A percentile compares a stretch with the other conserved stretches of the same genome.
Conservation (phyloP, 2,113 vertebrate genomes). For the Formicarius rufipectus region DNA sequence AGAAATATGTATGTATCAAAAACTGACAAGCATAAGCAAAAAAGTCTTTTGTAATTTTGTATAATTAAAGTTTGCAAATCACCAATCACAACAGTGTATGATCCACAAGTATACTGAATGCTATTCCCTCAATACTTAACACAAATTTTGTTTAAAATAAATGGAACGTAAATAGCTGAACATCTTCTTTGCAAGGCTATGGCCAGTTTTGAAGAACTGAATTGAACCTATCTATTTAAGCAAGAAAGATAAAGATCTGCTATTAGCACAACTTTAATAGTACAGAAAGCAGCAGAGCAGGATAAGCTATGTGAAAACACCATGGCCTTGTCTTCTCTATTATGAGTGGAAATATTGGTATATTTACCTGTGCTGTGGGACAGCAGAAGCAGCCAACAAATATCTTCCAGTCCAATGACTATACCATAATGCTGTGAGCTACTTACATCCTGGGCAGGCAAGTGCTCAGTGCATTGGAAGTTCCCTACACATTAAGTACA, state of each 20-base stretch:
- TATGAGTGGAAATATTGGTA: neutral
- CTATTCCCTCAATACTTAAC: neutral
- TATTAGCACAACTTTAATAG: neutral
- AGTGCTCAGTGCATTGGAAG: neutral
- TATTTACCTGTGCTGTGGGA: neutral
- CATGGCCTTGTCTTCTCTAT: accelerated
- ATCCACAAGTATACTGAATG: neutral
- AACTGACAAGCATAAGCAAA: neutral
- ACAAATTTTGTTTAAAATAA: neutral
- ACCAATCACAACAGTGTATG: neutral
- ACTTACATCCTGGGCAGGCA: neutral
- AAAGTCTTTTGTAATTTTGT: neutral
- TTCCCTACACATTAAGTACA: neutral
- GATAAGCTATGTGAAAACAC: neutral
- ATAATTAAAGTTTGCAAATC: neutral
- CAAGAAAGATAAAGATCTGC: neutral
- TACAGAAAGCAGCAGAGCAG: neutral
- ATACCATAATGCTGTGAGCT: neutral
- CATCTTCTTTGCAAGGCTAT: neutral
- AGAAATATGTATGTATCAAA: neutral
- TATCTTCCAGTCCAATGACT: neutral
- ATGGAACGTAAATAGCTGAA: neutral
- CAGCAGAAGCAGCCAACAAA: neutral
- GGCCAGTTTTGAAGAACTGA: neutral
- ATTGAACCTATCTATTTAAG: neutral